Conservation (phyloP, 1,140 invertebrate species). For the Sweltsa coloradensis region DNA sequence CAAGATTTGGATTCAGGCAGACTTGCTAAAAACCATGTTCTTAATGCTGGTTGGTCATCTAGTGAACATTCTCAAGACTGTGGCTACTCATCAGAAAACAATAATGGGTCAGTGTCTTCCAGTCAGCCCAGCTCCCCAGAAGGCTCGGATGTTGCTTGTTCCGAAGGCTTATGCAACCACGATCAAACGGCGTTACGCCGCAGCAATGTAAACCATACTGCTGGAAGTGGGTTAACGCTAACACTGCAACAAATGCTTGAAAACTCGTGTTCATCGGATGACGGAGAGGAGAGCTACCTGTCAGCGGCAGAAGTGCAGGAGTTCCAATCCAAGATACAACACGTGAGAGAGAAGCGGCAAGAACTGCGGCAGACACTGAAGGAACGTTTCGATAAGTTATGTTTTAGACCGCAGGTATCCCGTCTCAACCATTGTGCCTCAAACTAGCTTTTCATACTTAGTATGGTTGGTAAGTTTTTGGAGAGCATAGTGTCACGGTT, state of each 20-base stretch:
- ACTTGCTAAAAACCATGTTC: neutral
- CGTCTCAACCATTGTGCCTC: slow-evolving; percentile 8
- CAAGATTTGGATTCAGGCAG: slow-evolving; percentile 9
- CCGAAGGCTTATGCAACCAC: slow-evolving; percentile 68
- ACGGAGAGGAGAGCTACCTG: slow-evolving; percentile 64
- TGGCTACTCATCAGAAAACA: slow-evolving; percentile 69
- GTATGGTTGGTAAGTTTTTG: no score
- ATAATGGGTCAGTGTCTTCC: slow-evolving; percentile 52
- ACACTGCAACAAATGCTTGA: slow-evolving; percentile 16
- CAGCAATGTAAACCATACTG: neutral
- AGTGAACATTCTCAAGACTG: slow-evolving; percentile 68
- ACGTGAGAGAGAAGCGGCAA: slow-evolving; percentile 64
- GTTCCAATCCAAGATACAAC: slow-evolving; percentile 60
- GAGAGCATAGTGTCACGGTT: no score
- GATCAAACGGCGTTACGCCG: no score
- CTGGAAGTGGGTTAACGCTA: slow-evolving; percentile 4
- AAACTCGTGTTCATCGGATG: slow-evolving; percentile 51
- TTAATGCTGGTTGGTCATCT: slow-evolving; percentile 36
- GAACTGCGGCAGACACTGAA: slow-evolving; percentile 68
- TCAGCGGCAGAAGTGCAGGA: slow-evolving; percentile 73
- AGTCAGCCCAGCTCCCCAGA: slow-evolving; percentile 65
- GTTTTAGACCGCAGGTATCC: slow-evolving; percentile 20
- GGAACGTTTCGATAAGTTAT: slow-evolving; percentile 68
- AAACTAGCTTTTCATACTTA: slow-evolving; percentile 7
- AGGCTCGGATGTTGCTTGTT: slow-evolving; percentile 73